These are phyloP conservation scores for Erythrocercus mccallii DNA, from an alignment of 2,113 vertebrate genomes.

Conservation along the genomic window DNA sequence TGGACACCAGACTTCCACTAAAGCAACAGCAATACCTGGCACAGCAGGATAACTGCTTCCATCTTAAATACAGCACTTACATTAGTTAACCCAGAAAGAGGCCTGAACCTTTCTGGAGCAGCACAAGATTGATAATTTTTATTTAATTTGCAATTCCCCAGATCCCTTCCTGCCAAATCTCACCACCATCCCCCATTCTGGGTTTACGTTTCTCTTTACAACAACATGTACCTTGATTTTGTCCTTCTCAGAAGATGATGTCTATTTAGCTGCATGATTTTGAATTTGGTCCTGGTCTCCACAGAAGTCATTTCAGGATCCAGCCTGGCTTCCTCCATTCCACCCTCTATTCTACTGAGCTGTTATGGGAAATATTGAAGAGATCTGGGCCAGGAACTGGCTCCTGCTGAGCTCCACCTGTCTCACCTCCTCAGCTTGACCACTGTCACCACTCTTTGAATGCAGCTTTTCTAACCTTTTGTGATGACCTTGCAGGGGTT, in stretches of 20 bases:
- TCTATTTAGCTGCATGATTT: background rate
- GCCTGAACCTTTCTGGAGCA: background rate
- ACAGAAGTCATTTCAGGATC: background rate
- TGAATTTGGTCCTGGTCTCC: background rate
- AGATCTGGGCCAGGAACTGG: background rate
- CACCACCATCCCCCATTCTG: background rate
- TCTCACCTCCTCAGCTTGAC: background rate
- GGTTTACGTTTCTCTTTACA: background rate
- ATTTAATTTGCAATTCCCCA: background rate
- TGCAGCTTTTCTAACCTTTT: background rate
- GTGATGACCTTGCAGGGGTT: background rate
- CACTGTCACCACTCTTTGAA: background rate
- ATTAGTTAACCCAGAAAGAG: background rate
- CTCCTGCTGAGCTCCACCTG: background rate
- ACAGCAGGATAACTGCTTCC: background rate
- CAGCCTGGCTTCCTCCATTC: background rate
- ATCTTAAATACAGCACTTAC: background rate
- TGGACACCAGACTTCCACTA: background rate
- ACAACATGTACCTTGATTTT: fast-evolving
- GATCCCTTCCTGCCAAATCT: background rate
- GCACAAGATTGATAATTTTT: background rate
- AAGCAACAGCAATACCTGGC: background rate
- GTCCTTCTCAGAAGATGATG: background rate
- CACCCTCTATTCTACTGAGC: background rate
- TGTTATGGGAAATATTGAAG: background rate